phyloP scores from a whole-genome alignment of 1,140 invertebrate genomes.

The Atta colombica region DNA sequence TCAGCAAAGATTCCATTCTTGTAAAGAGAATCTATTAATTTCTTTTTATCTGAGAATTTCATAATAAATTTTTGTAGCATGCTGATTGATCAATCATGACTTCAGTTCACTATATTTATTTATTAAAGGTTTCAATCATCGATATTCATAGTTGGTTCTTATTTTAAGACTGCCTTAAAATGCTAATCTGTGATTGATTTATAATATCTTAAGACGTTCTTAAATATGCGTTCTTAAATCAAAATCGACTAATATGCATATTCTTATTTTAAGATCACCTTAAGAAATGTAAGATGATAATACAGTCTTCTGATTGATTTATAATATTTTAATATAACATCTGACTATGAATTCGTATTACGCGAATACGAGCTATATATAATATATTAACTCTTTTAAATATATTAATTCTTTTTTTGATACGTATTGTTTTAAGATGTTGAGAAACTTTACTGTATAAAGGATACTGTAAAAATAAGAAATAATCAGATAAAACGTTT shows the following conservation, averaged over 20 bases:
- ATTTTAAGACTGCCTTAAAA: no score
- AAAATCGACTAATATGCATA: no score
- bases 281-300: no score
- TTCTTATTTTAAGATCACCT: no score
- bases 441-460: neutral
- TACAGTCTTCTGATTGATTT: no score
- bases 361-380: neutral
- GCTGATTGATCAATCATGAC: neutral
- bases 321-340: no score
- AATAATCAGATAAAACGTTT: slow-evolving; percentile 16
- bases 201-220: no score
- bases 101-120: neutral
- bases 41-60: slow-evolving; percentile 14
- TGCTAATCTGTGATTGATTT: no score
- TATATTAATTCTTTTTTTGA: neutral
- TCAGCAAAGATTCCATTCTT: neutral
- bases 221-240: no score
- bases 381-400: neutral
- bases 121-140: neutral
- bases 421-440: neutral
- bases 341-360: no score
- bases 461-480: neutral
- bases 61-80: slow-evolving; percentile 2
- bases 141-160: no score
- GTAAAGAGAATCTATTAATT: neutral